Base-by-base conservation (phyloP, 2,797 vertebrate species). In the Brachyalestes nurse region DNA sequence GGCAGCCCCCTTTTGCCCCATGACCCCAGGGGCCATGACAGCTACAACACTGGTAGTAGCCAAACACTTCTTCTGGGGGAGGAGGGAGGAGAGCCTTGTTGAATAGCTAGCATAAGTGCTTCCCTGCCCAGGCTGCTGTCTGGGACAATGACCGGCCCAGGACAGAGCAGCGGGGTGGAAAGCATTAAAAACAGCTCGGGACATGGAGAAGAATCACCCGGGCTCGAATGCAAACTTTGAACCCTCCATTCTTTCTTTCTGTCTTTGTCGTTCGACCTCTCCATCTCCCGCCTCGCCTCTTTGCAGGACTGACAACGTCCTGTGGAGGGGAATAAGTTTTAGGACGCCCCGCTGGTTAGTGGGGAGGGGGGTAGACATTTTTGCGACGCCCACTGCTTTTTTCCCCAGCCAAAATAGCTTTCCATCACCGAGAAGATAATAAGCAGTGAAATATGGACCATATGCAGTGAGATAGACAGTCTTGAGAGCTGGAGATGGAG, bases 1-100 rank as follows among this genome's bases (percentile, higher is more conserved):
- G 75, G 74, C 78, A 79, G 77, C 81, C 78, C 84, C 83, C 83
- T 65, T 86, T 83, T 86, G 79, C 81, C 86, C 85, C 83, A 8
- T 85, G 85, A 88, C 86, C 84, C 86, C 74, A 55, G 88, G 87
- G 87, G 88, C 85, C 80, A 62, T 87, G 89, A 89, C 86, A 87
- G 88, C 84, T 86, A 88, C 89, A 88, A 88, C 89, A 87, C 87
- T 88, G 89, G 87, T 87, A 85, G 86, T 84, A 86, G 86, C 86
- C 87, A 88, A 90, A 88, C 85, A 85, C 79, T 87, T 83, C 82
- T 88, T 74, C 49, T 34, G 75, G 79, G 51, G 74, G 82, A 66
- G 79, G 77, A 83, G 80, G 70, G 60, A 72, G 77, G 58, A 75
- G 69, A 66, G 49, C 17, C 17, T 47, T 65, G 73, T 23, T 87